These are phyloP conservation scores for Tyto alba DNA, from an alignment of 2,113 vertebrate genomes.

Conservation along the genomic window DNA sequence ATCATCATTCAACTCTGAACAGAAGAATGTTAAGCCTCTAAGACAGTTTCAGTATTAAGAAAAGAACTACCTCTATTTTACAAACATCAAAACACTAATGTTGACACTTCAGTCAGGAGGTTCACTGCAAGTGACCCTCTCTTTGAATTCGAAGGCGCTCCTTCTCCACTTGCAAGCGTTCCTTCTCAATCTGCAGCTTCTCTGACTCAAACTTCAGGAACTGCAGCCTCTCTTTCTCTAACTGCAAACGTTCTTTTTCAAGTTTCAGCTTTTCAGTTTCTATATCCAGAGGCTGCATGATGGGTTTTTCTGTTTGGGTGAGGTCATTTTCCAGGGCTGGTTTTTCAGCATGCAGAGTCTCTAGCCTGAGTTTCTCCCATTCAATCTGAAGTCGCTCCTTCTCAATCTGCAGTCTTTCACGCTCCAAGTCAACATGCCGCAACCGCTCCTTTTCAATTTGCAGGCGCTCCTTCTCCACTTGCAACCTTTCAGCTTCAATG, in stretches of 20 bases:
- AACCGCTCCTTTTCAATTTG: slow-evolving; percentile 86
- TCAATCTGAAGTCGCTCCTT: slow-evolving; percentile 87
- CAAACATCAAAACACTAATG: slow-evolving; percentile 12
- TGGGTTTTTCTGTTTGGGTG: slow-evolving; percentile 68
- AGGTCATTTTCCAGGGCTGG: slow-evolving; percentile 71
- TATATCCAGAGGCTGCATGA: slow-evolving; percentile 78
- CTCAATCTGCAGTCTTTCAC: slow-evolving; percentile 85
- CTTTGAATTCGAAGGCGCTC: slow-evolving; percentile 90
- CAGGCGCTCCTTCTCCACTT: slow-evolving; percentile 87
- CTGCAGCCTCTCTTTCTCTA: slow-evolving; percentile 91
- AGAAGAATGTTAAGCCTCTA: background rate
- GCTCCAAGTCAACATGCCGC: slow-evolving; percentile 81
- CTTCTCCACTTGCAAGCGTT: slow-evolving; percentile 90
- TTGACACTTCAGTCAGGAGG: background rate
- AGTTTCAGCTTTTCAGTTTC: slow-evolving; percentile 88
- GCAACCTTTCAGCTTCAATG: slow-evolving; percentile 85
- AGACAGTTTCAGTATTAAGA: slow-evolving; percentile 20
- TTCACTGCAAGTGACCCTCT: slow-evolving; percentile 80
- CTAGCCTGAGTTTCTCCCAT: slow-evolving; percentile 81
- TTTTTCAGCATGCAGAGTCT: slow-evolving; percentile 77
- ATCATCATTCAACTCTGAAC: slow-evolving; percentile 40
- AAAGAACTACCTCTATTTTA: slow-evolving; percentile 42
- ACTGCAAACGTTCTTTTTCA: slow-evolving; percentile 87
- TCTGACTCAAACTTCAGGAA: slow-evolving; percentile 90
- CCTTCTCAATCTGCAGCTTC: slow-evolving; percentile 91